These are phyloP conservation scores for Cottus gobio DNA, from an alignment of 2,113 vertebrate genomes.

Conservation along the genomic window DNA sequence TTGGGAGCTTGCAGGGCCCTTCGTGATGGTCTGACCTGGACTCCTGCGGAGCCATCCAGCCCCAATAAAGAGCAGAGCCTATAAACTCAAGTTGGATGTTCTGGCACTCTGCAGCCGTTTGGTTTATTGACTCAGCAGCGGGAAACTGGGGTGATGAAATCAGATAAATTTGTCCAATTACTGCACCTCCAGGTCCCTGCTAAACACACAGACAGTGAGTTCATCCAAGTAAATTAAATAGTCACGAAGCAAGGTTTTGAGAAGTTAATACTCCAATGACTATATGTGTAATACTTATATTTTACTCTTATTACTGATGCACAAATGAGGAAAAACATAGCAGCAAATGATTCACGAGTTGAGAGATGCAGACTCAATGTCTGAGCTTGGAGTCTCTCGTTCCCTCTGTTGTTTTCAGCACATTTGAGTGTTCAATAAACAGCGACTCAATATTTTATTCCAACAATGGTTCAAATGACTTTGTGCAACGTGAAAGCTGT, in stretches of 20 bases:
- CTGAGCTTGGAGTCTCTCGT: neutral
- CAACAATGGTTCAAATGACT: neutral
- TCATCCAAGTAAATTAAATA: neutral
- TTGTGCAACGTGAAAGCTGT: too few species aligned
- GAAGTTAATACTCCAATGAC: neutral
- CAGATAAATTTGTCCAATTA: constrained; percentile 48
- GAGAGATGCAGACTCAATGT: neutral
- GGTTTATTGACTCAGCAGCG: constrained; percentile 53
- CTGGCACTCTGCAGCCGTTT: constrained; percentile 25
- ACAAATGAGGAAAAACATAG: neutral
- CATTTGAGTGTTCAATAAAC: neutral
- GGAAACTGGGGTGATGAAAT: constrained; percentile 38
- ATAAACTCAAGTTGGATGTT: constrained; percentile 33
- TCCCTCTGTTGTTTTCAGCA: neutral
- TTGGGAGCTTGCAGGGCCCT: neutral
- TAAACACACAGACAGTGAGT: neutral
- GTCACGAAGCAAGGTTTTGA: neutral
- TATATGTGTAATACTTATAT: neutral
- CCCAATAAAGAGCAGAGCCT: constrained; percentile 35
- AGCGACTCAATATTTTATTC: neutral
- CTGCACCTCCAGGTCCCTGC: neutral
- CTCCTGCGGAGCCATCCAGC: constrained; percentile 13
- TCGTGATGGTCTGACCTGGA: constrained; percentile 25
- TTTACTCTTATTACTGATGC: neutral
- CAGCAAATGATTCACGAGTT: neutral